Evolutionary conservation across 2,888 invertebrate genomes (phyloP).

Genomic region (Heterodera filipjevi): DNA sequence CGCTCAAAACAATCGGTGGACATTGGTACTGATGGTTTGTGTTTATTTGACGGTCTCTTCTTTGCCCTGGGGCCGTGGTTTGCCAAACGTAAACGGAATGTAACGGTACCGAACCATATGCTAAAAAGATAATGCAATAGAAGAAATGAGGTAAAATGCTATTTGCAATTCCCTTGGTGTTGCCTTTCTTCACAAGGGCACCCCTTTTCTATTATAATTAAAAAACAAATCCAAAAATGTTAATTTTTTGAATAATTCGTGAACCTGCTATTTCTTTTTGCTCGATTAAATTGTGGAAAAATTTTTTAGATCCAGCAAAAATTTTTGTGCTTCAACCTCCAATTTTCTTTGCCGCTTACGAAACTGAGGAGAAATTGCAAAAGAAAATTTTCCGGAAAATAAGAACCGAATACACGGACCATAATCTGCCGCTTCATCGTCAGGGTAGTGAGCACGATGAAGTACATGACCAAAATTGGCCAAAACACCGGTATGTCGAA

Average conservation of each 20-base stretch:
- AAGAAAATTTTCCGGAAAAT: too few species aligned
- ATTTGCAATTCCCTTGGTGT: too few species aligned
- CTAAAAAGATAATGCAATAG: slow-evolving; percentile 71
- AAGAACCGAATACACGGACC: slow-evolving; percentile 71
- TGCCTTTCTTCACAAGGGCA: too few species aligned
- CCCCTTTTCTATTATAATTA: neutral
- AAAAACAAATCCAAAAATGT: neutral
- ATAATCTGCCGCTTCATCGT: slow-evolving; percentile 99
- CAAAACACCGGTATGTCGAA: slow-evolving; percentile 99
- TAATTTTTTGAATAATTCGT: neutral
- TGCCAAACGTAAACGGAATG: slow-evolving; percentile 96
- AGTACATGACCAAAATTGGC: slow-evolving; percentile 99
- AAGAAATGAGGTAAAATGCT: neutral
- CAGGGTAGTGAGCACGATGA: slow-evolving; percentile 94
- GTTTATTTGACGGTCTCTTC: slow-evolving; percentile 66
- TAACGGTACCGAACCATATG: slow-evolving; percentile 99
- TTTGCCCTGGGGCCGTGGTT: slow-evolving; percentile 81
- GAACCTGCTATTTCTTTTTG: too few species aligned
- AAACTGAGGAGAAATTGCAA: too few species aligned
- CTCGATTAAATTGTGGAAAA: too few species aligned
- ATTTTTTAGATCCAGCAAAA: too few species aligned
- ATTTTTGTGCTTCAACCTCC: too few species aligned
- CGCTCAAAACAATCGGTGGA: neutral
- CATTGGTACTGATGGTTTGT: too few species aligned
- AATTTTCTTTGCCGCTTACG: too few species aligned